phyloP scores from a whole-genome alignment of 2,888 invertebrate genomes.

The Molorchus minor region DNA sequence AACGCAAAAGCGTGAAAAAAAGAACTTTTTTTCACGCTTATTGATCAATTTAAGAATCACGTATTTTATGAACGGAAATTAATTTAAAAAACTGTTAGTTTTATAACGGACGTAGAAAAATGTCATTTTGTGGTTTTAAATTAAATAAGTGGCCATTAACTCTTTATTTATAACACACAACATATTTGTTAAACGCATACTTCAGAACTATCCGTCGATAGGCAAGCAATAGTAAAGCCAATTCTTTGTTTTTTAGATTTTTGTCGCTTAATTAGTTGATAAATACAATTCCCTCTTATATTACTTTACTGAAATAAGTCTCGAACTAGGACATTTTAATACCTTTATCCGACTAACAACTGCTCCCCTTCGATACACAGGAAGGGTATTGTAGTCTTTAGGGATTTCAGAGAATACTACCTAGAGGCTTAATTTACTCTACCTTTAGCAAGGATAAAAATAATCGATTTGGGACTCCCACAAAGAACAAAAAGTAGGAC shows the following conservation, averaged over 20 bases:
- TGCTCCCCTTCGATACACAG: not conserved
- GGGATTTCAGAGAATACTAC: not conserved
- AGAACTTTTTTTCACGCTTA: no score
- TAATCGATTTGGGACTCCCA: not conserved
- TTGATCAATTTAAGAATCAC: no score
- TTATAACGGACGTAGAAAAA: no score
- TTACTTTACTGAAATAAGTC: not conserved
- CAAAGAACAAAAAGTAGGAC: not conserved
- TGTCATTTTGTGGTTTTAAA: no score
- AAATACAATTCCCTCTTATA: not conserved
- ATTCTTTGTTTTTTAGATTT: not conserved
- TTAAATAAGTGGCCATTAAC: no score
- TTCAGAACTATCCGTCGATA: no score
- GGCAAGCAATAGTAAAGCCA: not conserved
- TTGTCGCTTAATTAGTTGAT: not conserved
- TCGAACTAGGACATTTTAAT: not conserved
- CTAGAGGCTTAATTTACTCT: not conserved
- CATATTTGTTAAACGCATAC: no score
- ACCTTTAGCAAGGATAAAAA: not conserved
- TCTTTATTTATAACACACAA: no score
- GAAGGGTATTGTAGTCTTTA: not conserved
- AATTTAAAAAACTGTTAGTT: no score
- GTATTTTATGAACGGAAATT: no score
- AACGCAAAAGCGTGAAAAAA: no score
- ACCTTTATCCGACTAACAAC: not conserved